Conservation (phyloP, 2,888 invertebrate species). For the Neelides folsomi region DNA sequence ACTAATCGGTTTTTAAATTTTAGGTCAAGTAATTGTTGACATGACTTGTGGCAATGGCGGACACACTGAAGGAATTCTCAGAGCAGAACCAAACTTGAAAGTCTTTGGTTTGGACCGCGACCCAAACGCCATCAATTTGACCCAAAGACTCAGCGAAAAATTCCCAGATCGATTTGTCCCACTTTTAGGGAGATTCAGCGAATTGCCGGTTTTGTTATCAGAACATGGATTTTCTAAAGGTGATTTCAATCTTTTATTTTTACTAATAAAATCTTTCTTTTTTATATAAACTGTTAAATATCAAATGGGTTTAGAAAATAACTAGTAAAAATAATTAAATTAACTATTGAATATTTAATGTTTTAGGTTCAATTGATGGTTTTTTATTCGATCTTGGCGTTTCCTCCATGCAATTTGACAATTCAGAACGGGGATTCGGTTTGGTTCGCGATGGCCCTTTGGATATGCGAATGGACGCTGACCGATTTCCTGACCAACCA, state of each 20-base stretch:
- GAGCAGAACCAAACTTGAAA: constrained; percentile 49
- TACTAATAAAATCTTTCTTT: neutral
- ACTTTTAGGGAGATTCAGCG: constrained; percentile 76
- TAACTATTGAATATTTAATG: too few relatives aligned
- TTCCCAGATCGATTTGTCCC: constrained; percentile 62
- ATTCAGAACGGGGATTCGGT: constrained; percentile 69
- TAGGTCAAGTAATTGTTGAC: constrained; percentile 60
- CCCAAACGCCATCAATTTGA: constrained; percentile 58
- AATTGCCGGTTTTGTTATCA: constrained; percentile 56
- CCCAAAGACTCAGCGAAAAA: constrained; percentile 49
- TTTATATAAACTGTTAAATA: too few relatives aligned
- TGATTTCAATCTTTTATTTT: neutral
- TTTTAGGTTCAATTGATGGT: constrained; percentile 57
- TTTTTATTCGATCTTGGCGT: constrained; percentile 86
- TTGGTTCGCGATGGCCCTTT: constrained; percentile 70
- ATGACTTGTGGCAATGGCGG: constrained; percentile 97
- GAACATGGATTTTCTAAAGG: constrained; percentile 45
- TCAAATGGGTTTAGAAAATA: too few relatives aligned
- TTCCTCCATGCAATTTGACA: constrained; percentile 89
- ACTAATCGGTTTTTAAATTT: constrained; percentile 32
- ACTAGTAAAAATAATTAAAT: too few relatives aligned
- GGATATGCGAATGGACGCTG: constrained; percentile 91
- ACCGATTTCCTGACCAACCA: constrained; percentile 52
- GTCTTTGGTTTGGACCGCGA: constrained; percentile 79
- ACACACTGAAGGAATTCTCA: constrained; percentile 62